A percentile compares a stretch with the other conserved stretches of the same genome.
These are phyloP conservation scores for Mellivora capensis DNA, from an alignment of 2,113 vertebrate genomes.

Conservation along the genomic window DNA sequence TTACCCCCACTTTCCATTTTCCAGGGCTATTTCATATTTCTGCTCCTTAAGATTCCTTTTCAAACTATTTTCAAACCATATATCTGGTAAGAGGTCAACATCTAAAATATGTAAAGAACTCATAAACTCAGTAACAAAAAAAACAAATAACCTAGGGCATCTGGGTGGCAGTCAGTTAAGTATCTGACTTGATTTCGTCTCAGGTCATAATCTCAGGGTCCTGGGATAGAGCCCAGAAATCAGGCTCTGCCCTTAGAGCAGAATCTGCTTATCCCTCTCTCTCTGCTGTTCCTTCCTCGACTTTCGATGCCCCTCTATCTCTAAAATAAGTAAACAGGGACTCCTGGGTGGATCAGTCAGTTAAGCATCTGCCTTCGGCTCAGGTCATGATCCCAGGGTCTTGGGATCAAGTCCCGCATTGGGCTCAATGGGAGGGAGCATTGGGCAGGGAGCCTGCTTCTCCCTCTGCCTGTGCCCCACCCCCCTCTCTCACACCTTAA, in stretches of 20 bases:
- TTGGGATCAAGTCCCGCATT: background rate
- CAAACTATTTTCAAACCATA: background rate
- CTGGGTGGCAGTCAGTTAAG: background rate
- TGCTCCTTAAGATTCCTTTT: slow-evolving; percentile 78
- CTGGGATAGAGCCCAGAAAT: background rate
- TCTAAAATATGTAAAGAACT: background rate
- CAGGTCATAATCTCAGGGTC: background rate
- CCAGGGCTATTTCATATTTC: background rate
- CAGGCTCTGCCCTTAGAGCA: background rate
- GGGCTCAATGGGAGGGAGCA: no score
- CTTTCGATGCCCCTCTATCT: background rate
- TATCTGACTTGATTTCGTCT: background rate
- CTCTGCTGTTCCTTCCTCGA: background rate
- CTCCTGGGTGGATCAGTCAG: background rate
- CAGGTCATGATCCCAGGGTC: background rate
- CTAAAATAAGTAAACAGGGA: background rate
- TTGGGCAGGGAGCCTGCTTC: background rate
- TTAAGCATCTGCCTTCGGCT: background rate
- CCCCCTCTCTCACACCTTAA: background rate
- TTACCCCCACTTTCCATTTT: slow-evolving; percentile 43
- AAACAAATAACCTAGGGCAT: background rate
- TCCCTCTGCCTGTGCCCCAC: background rate
- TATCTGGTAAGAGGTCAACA: background rate
- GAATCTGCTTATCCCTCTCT: background rate
- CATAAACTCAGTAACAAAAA: background rate